phyloP scores from a whole-genome alignment of 2,113 vertebrate genomes.

The Caretta caretta region DNA sequence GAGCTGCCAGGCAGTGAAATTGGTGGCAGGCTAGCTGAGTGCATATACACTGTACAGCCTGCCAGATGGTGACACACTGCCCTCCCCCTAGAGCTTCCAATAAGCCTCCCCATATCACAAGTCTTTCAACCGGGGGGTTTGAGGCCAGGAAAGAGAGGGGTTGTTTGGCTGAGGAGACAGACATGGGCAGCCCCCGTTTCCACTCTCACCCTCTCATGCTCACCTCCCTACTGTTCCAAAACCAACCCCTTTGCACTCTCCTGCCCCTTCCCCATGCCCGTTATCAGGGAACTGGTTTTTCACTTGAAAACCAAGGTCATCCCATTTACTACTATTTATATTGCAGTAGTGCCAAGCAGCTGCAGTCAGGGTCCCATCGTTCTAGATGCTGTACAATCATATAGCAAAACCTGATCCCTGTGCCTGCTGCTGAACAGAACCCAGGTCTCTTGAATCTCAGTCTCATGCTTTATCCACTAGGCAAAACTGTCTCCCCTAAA shows the following conservation, averaged over 20 bases:
- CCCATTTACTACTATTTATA: neutral
- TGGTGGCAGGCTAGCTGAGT: neutral
- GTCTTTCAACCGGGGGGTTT: too few species aligned
- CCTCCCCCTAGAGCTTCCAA: neutral
- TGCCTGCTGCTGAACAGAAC: neutral
- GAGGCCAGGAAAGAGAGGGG: constrained; percentile 3
- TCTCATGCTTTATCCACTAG: neutral
- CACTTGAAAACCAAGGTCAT: neutral
- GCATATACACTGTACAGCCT: neutral
- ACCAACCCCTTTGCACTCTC: neutral
- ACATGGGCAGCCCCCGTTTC: neutral
- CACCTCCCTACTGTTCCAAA: neutral
- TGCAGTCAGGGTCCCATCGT: neutral
- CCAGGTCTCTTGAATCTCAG: neutral
- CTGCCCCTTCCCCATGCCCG: neutral
- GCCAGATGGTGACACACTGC: neutral
- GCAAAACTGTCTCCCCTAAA: neutral
- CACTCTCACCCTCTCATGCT: neutral
- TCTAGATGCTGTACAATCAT: neutral
- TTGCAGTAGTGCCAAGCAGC: neutral
- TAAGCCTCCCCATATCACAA: neutral
- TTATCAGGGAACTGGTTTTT: neutral
- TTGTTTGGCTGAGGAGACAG: constrained; percentile 42
- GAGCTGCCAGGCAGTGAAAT: neutral
- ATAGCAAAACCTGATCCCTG: neutral